phyloP scores from a whole-genome alignment of 1,140 invertebrate species.

The Trachelipus rathkii region DNA sequence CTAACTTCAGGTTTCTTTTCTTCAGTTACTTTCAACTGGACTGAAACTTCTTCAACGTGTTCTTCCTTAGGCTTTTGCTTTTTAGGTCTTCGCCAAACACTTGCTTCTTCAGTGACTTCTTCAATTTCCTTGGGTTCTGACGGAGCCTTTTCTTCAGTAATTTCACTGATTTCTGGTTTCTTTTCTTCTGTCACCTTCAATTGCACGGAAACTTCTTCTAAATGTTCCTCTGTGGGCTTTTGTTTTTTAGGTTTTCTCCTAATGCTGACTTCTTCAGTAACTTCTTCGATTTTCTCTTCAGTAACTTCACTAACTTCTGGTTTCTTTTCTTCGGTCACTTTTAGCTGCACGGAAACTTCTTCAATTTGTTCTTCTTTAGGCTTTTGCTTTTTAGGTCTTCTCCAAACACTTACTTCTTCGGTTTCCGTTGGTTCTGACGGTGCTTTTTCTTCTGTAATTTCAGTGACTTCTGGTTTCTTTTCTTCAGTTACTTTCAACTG shows the following conservation, averaged over 20 bases:
- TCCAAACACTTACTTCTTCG: conserved; percentile 36
- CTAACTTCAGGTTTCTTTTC: too few relatives aligned
- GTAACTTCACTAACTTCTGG: background rate
- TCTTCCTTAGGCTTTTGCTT: too few relatives aligned
- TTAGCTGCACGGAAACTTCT: conserved; percentile 24
- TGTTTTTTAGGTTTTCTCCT: conserved; percentile 30
- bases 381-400: conserved; percentile 16
- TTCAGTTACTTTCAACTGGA: too few relatives aligned
- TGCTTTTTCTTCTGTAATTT: conserved; percentile 28
- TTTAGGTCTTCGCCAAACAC: too few relatives aligned
- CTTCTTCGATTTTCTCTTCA: conserved; percentile 36
- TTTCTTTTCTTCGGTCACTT: conserved; percentile 25
- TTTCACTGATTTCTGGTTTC: conserved; percentile 22
- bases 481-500: too few relatives aligned
- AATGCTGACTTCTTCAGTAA: conserved; percentile 47
- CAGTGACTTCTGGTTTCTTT: too few relatives aligned
- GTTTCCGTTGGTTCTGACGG: conserved; percentile 29
- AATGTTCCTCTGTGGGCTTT: conserved; percentile 30
- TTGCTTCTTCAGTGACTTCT: conserved; percentile 30
- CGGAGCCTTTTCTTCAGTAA: too few relatives aligned
- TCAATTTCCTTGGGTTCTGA: too few relatives aligned
- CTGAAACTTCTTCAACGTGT: too few relatives aligned
- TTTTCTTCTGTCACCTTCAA: conserved; percentile 34
- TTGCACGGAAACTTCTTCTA: conserved; percentile 37
- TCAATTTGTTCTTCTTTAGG: conserved; percentile 28